These are phyloP conservation scores for Ephialtes manifestator DNA, from an alignment of 2,888 invertebrate genomes.

Conservation along the genomic window DNA sequence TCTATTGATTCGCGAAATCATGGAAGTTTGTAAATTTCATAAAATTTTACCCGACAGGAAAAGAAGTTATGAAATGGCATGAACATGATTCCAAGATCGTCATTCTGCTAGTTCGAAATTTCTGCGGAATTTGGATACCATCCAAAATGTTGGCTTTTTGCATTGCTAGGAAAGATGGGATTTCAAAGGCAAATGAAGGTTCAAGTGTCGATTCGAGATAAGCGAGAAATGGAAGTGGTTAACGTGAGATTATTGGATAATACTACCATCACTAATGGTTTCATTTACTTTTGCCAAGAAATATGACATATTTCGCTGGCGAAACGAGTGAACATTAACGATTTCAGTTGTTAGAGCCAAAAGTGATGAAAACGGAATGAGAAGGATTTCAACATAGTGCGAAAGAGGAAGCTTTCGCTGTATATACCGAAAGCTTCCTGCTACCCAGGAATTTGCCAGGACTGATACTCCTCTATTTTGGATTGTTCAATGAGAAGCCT, in stretches of 20 bases:
- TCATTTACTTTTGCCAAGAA: background rate
- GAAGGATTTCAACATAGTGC: background rate
- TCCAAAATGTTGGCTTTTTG: too few relatives aligned
- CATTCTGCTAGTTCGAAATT: too few relatives aligned
- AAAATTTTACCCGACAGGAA: too few relatives aligned
- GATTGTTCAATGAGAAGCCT: background rate
- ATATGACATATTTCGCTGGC: background rate
- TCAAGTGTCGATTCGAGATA: too few relatives aligned
- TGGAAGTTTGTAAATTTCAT: too few relatives aligned
- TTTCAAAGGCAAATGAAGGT: too few relatives aligned
- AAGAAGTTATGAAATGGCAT: too few relatives aligned
- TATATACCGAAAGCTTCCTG: slow-evolving; percentile 14
- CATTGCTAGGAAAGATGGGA: too few relatives aligned
- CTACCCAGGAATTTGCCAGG: slow-evolving; percentile 8
- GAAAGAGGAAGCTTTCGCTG: too few relatives aligned
- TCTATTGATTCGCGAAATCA: too few relatives aligned
- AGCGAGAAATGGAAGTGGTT: background rate
- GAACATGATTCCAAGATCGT: too few relatives aligned
- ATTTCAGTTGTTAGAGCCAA: background rate
- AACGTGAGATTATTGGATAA: background rate
- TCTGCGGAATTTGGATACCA: too few relatives aligned
- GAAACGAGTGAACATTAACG: background rate
- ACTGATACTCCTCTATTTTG: background rate
- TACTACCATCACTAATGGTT: background rate
- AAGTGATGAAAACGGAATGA: slow-evolving; percentile 1